Evolutionary conservation across 2,888 invertebrate species (phyloP).

Genomic region (Drosophila ochracea): DNA sequence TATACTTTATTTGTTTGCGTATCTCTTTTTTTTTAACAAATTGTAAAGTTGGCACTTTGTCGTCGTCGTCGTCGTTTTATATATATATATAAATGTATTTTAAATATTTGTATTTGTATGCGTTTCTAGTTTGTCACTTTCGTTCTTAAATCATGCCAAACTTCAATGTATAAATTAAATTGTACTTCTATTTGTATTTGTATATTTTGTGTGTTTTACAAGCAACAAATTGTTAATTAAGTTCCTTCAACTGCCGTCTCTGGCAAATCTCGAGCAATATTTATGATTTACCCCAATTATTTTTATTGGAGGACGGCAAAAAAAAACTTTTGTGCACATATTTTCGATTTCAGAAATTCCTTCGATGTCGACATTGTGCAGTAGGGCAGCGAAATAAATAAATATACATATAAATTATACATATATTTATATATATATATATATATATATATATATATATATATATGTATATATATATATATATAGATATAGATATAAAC

Average conservation of each 20-base stretch:
- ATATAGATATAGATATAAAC: constrained; percentile 44
- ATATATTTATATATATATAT: constrained; percentile 28
- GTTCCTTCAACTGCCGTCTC: constrained; percentile 66
- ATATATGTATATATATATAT: constrained; percentile 27
- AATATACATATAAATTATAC: constrained; percentile 38
- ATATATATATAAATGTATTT: not conserved
- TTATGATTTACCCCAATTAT: constrained; percentile 53
- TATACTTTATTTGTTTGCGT: constrained; percentile 12
- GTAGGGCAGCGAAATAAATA: constrained; percentile 59
- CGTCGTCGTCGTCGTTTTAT: constrained; percentile 38
- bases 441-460: constrained; percentile 7
- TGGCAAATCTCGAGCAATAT: constrained; percentile 69
- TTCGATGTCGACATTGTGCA: constrained; percentile 62
- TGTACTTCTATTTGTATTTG: constrained; percentile 43
- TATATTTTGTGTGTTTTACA: constrained; percentile 52
- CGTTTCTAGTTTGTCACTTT: constrained; percentile 25
- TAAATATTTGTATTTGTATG: constrained; percentile 14
- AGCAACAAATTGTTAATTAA: constrained; percentile 62
- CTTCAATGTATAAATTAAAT: constrained; percentile 42
- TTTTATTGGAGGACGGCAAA: constrained; percentile 36
- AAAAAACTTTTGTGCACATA: constrained; percentile 36
- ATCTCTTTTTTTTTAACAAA: constrained; percentile 46
- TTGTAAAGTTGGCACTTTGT: constrained; percentile 62
- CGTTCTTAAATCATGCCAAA: constrained; percentile 39
- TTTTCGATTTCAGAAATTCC: constrained; percentile 44